A percentile compares a stretch with the other conserved stretches of the same genome.
Conservation (phyloP, 2,113 vertebrate species). For the Neodontobutis hainanensis region DNA sequence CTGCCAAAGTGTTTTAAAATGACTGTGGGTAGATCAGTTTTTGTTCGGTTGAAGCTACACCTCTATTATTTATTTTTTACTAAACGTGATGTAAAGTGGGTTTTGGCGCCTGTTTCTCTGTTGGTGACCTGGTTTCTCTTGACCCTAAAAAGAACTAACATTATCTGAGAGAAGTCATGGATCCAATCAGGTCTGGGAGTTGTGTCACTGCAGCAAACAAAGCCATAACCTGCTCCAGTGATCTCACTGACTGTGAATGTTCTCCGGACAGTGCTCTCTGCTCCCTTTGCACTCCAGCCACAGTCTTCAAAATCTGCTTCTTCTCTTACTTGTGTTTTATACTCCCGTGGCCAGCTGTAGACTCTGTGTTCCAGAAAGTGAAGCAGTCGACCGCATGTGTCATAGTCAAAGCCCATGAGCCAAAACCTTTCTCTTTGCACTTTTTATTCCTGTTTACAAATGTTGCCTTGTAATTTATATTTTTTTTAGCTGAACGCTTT, state of each 20-base stretch:
- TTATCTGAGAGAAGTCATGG: not conserved
- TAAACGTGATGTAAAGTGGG: no score
- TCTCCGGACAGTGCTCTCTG: constrained; percentile 27
- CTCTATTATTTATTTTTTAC: no score
- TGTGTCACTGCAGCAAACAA: constrained; percentile 21
- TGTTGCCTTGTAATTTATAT: not conserved
- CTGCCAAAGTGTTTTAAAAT: no score
- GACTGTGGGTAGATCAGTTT: not conserved
- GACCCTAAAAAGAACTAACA: not conserved
- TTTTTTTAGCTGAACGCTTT: not conserved
- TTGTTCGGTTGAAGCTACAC: not conserved
- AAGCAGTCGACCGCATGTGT: not conserved
- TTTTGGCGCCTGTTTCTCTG: not conserved
- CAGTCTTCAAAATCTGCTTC: not conserved
- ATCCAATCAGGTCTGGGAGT: constrained; percentile 10
- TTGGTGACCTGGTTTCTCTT: not conserved
- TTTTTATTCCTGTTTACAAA: not conserved
- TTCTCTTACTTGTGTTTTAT: not conserved
- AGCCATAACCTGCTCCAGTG: constrained; percentile 46
- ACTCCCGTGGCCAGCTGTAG: not conserved
- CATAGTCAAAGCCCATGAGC: not conserved
- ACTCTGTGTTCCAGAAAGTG: not conserved
- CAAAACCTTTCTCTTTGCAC: not conserved
- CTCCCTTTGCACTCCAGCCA: constrained; percentile 30
- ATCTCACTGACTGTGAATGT: constrained; percentile 62